A percentile compares a stretch with the other conserved stretches of the same genome.
Conservation (phyloP, 1,140 invertebrate species). For the Aphaenogaster floridana region DNA sequence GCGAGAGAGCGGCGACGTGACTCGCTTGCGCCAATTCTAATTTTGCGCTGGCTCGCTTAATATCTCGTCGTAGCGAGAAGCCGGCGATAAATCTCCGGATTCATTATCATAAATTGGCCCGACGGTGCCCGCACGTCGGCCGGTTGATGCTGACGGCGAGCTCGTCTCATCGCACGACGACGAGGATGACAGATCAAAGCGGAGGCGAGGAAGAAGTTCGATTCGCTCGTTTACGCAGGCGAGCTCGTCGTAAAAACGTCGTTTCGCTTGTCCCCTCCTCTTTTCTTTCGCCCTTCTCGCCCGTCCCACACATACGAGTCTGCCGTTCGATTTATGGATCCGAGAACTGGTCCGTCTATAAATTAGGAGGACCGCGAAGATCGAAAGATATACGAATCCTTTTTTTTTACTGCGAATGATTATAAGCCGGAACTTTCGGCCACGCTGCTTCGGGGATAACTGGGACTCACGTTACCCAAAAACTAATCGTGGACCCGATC, state of each 20-base stretch:
- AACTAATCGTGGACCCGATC: slow-evolving; percentile 18
- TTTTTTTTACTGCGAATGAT: slow-evolving; percentile 50
- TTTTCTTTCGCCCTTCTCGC: slow-evolving; percentile 36
- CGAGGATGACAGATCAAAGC: slow-evolving; percentile 76
- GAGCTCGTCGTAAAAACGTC: slow-evolving; percentile 72
- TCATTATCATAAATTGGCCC: slow-evolving; percentile 81
- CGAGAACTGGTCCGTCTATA: slow-evolving; percentile 60
- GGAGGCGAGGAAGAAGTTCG: slow-evolving; percentile 66
- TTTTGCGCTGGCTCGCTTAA: slow-evolving; percentile 76
- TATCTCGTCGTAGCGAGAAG: slow-evolving; percentile 76
- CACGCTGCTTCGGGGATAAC: slow-evolving; percentile 29
- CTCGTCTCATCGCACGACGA: slow-evolving; percentile 54
- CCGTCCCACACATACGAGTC: slow-evolving; percentile 28
- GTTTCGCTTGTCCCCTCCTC: slow-evolving; percentile 29
- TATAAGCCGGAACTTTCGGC: slow-evolving; percentile 58
- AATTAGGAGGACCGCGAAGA: slow-evolving; percentile 59
- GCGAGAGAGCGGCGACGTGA: slow-evolving; percentile 50
- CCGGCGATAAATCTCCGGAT: slow-evolving; percentile 76
- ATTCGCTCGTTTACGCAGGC: slow-evolving; percentile 71
- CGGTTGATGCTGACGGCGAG: slow-evolving; percentile 71
- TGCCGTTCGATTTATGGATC: slow-evolving; percentile 65
- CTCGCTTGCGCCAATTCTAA: slow-evolving; percentile 77
- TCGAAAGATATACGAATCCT: slow-evolving; percentile 64
- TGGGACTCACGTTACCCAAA: slow-evolving; percentile 8
- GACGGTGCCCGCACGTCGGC: slow-evolving; percentile 66